phyloP scores from a whole-genome alignment of 2,797 vertebrate genomes.

The Sebastes miniatus region DNA sequence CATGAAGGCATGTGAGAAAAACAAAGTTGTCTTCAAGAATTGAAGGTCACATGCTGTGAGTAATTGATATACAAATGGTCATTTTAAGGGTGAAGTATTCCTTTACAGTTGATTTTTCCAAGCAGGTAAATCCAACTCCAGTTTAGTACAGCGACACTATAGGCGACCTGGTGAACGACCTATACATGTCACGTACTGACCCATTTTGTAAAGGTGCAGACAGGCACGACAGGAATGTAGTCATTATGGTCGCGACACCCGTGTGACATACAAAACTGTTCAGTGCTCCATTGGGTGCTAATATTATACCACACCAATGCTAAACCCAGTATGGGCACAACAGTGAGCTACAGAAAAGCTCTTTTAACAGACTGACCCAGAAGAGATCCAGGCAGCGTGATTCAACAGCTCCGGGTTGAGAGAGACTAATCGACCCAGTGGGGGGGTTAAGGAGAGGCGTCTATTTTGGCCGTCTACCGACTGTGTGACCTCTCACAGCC shows the following conservation, averaged over 20 bases:
- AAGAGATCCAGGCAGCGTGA: neutral
- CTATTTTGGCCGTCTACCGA: constrained; percentile 60
- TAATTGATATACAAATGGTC: neutral
- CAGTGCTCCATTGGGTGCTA: constrained; percentile 13
- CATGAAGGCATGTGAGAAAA: neutral
- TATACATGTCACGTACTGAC: neutral
- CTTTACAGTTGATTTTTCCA: neutral
- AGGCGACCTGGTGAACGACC: neutral
- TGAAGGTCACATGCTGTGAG: neutral
- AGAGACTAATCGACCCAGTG: constrained; percentile 27
- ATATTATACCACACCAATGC: neutral
- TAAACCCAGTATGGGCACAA: constrained; percentile 14
- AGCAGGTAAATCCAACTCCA: neutral
- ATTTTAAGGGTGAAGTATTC: neutral
- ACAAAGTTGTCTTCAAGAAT: neutral
- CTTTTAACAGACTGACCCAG: neutral
- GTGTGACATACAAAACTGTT: constrained; percentile 27
- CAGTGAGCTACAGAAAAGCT: constrained; percentile 11
- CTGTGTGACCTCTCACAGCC: constrained; percentile 35
- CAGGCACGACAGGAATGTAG: constrained; percentile 6
- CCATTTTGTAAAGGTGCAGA: constrained; percentile 25
- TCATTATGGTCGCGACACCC: neutral
- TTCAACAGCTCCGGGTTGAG: constrained; percentile 20
- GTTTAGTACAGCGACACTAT: neutral
- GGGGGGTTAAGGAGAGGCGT: neutral